Evolutionary conservation across 2,113 vertebrate genomes (phyloP).

Genomic region (Scolopax mira): DNA sequence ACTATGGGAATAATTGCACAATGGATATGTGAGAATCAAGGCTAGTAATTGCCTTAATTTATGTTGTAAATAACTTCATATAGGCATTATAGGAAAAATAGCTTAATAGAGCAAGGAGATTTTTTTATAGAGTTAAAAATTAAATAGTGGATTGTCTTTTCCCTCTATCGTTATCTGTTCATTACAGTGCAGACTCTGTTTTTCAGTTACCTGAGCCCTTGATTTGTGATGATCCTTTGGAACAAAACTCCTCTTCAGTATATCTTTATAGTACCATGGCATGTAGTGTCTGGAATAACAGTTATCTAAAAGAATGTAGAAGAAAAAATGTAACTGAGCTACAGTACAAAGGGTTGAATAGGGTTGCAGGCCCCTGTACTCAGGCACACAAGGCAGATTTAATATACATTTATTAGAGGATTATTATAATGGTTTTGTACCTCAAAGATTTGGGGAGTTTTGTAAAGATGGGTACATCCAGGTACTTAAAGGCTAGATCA

Average conservation of each 20-base stretch:
- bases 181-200: not conserved
- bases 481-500: not conserved
- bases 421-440: not conserved
- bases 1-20: not conserved
- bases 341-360: not conserved
- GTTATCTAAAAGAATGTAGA: not conserved
- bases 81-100: not conserved
- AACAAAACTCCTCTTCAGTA: not conserved
- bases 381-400: not conserved
- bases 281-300: not conserved
- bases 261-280: not conserved
- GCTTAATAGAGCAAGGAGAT: not conserved
- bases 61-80: constrained; percentile 18
- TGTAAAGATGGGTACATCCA: not conserved
- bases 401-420: not conserved
- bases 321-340: not conserved
- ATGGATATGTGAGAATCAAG: not conserved
- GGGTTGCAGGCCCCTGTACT: not conserved
- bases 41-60: constrained; percentile 25
- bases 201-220: not conserved
- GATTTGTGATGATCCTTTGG: not conserved
- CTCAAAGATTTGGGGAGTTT: not conserved
- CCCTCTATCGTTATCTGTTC: not conserved
- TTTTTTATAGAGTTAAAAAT: not conserved
- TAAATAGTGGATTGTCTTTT: not conserved